Evolutionary conservation across 2,797 vertebrate species (phyloP).

Genomic region (Gephyroberyx darwinii): DNA sequence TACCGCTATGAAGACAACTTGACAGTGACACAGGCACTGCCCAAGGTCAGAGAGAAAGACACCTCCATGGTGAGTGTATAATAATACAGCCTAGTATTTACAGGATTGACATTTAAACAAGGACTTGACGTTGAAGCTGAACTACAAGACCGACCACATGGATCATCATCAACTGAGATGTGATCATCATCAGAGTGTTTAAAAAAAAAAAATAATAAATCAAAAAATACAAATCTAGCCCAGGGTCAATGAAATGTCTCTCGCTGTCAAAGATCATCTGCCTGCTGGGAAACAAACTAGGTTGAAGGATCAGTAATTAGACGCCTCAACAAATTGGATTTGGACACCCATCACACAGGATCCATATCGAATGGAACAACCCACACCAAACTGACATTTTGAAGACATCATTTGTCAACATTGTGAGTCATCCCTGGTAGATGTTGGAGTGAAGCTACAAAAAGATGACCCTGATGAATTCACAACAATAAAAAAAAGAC

Average conservation of each 20-base stretch:
- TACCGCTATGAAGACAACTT: slow-evolving; percentile 69
- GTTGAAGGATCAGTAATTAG: slow-evolving; percentile 32
- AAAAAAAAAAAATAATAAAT: slow-evolving; percentile 3
- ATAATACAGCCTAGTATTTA: slow-evolving; percentile 55
- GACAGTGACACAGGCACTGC: slow-evolving; percentile 60
- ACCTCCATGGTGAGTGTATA: slow-evolving; percentile 17
- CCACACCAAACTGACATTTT: not conserved
- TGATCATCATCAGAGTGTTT: slow-evolving; percentile 14
- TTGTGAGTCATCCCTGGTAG: not conserved
- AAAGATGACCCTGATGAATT: not conserved
- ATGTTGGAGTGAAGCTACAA: not conserved
- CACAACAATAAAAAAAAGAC: no score
- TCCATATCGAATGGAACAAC: slow-evolving; percentile 19
- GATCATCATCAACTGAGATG: slow-evolving; percentile 57
- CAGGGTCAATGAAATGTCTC: slow-evolving; percentile 35
- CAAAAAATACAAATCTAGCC: not conserved
- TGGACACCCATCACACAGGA: slow-evolving; percentile 31
- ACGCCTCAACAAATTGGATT: slow-evolving; percentile 14
- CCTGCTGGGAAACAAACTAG: not conserved
- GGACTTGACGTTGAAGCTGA: slow-evolving; percentile 18
- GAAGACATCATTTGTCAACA: not conserved
- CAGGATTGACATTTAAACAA: slow-evolving; percentile 72
- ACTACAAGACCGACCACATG: slow-evolving; percentile 34
- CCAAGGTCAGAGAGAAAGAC: slow-evolving; percentile 62
- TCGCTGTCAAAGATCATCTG: slow-evolving; percentile 35